Evolutionary conservation across 64 coral and sea anemone species (phyloP).

Genomic region (Stylophora pistillata): DNA sequence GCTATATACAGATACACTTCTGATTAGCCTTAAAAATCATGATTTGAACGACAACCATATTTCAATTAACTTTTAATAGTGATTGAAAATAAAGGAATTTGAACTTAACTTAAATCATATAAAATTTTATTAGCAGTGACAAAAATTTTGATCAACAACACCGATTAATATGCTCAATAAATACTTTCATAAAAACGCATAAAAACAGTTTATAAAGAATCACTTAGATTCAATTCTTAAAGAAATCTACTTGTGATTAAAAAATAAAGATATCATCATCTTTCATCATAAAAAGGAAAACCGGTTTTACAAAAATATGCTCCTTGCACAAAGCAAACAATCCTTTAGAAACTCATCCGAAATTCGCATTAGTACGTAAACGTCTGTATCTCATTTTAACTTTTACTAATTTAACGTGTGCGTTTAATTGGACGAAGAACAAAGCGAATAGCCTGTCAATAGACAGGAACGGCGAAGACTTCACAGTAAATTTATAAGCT

Average conservation of each 20-base stretch:
- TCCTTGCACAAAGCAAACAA: too few species aligned
- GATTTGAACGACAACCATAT: neutral
- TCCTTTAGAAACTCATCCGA: too few species aligned
- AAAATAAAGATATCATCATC: neutral
- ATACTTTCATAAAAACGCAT: constrained; percentile 1
- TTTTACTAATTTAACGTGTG: too few species aligned
- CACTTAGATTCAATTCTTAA: neutral
- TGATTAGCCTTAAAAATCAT: neutral
- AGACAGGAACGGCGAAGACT: too few species aligned
- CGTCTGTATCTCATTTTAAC: too few species aligned
- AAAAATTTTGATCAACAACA: neutral
- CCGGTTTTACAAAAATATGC: too few species aligned
- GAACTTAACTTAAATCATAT: neutral
- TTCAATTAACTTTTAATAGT: neutral
- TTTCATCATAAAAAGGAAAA: too few species aligned
- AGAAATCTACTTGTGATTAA: neutral
- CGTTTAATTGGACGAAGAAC: too few species aligned
- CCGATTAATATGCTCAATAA: neutral
- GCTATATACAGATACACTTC: too few species aligned
- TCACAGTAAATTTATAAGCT: too few species aligned
- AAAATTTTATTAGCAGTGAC: neutral
- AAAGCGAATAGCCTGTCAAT: too few species aligned
- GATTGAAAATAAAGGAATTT: neutral
- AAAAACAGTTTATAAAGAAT: neutral
- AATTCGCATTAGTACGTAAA: too few species aligned